These are phyloP conservation scores for Pogonocherus hispidulus DNA, from an alignment of 2,888 invertebrate genomes.

Conservation along the genomic window DNA sequence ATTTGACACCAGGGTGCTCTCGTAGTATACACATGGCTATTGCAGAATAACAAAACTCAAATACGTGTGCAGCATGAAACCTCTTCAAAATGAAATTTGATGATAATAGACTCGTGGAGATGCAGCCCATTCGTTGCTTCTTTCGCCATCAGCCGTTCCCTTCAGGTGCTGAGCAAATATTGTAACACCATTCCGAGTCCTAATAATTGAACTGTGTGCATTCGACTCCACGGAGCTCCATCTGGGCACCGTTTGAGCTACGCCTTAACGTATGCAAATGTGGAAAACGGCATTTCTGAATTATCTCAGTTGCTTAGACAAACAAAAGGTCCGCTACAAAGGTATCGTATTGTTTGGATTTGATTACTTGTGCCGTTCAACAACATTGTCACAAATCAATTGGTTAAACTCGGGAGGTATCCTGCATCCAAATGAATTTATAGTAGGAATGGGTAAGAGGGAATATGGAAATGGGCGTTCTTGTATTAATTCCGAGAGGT, in stretches of 20 bases:
- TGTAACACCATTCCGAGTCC: constrained; percentile 48
- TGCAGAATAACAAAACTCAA: too few species aligned
- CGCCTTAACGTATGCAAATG: constrained; percentile 59
- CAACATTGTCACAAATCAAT: constrained; percentile 50
- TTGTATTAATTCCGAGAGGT: background rate
- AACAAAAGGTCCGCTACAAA: constrained; percentile 53
- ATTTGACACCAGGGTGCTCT: too few species aligned
- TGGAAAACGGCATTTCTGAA: constrained; percentile 47
- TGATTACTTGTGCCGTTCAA: constrained; percentile 51
- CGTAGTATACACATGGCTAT: too few species aligned
- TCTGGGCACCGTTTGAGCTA: constrained; percentile 47
- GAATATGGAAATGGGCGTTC: constrained; percentile 12
- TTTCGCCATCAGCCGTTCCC: background rate
- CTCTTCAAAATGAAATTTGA: too few species aligned
- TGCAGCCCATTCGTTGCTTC: background rate
- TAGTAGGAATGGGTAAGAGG: background rate
- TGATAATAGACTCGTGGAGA: too few species aligned
- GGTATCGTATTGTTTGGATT: constrained; percentile 55
- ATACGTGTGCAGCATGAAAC: too few species aligned
- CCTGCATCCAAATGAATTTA: constrained; percentile 30
- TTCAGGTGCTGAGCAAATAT: constrained; percentile 47
- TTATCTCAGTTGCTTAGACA: constrained; percentile 56
- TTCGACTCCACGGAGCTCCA: constrained; percentile 34
- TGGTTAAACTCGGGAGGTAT: constrained; percentile 41
- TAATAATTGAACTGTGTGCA: constrained; percentile 50